Base-by-base conservation (phyloP, 2,888 invertebrate species). In the Gonocerus acuteangulatus region DNA sequence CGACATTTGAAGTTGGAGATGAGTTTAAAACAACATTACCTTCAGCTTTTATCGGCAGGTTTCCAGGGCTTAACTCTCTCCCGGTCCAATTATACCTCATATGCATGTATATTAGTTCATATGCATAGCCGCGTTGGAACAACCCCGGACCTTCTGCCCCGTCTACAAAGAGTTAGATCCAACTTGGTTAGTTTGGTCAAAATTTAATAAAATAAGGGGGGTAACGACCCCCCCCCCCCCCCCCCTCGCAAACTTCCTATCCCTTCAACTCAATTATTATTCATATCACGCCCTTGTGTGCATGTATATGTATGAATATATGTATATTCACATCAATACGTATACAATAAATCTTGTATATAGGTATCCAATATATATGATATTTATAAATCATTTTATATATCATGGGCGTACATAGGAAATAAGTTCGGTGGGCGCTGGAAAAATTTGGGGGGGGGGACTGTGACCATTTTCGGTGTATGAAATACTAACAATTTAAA, bases 21-120 rank as follows among this genome's bases (percentile, higher is more conserved):
- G 51, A 51, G 51, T 51, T 51, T 51, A 34, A 51, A 51, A 51
- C 51, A 51, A 34, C 19, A 34, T 51, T 51, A 51, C 34, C 32
- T 32, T 18, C 34, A 51, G 34, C 51, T 51, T 51, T 51, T 51
- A 51, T 51, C 51, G 51, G 51, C n/a, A 27, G n/a, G 19, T 32
- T 15, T 3, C 18, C 19, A 34, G 51, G 32, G 19, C 6, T 11
- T 9, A 19, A 7, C 4, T 3, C 42, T 6, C 7, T 4, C 7
- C 42, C 16, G n/a, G 36, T n/a, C 32, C 62, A 54, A 62, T 62
- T 62, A 62, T 18, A 59, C 34, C 62, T 23, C 62, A 62, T 62
- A 62, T 62, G 59, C 62, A 62, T 62, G 59, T 52, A 62, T 62
- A 62, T 62, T 62, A 59, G 59, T 62, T 62, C 62, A 62, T 62